phyloP scores from a whole-genome alignment of 1,140 invertebrate species.

The Acyrthosiphon pisum region DNA sequence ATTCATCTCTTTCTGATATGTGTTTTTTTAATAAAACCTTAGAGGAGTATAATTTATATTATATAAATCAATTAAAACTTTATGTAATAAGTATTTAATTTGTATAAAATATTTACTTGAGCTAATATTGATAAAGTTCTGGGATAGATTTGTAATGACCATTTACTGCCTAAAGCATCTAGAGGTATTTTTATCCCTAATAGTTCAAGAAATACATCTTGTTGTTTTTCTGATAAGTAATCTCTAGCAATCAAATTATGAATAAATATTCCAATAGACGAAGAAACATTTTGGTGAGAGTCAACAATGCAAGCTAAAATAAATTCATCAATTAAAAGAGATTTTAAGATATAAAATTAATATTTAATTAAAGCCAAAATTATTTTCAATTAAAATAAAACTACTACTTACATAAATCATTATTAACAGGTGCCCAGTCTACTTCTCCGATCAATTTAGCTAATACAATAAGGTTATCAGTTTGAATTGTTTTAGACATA shows the following conservation, averaged over 20 bases:
- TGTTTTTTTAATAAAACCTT: constrained; percentile 74
- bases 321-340: constrained; percentile 64
- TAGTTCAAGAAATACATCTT: constrained; percentile 77
- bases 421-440: constrained; percentile 81
- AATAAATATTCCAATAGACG: constrained; percentile 79
- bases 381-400: constrained; percentile 29
- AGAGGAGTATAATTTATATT: background rate
- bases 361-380: constrained; percentile 57
- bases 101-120: constrained; percentile 65
- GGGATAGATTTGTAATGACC: constrained; percentile 85
- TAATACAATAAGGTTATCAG: constrained; percentile 81
- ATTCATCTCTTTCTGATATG: constrained; percentile 84
- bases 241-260: constrained; percentile 83
- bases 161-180: constrained; percentile 65
- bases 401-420: constrained; percentile 72
- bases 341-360: background rate
- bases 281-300: constrained; percentile 72
- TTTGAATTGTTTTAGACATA: constrained; percentile 71
- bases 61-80: background rate
- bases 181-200: constrained; percentile 76
- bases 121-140: constrained; percentile 83
- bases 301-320: constrained; percentile 64
- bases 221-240: constrained; percentile 72
- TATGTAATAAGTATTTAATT: background rate
- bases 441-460: constrained; percentile 85